Percentiles rank a stretch among this genome's conserved stretches.
Evolutionary conservation across 2,113 vertebrate species (phyloP).

Genomic region (Varanus komodoensis): DNA sequence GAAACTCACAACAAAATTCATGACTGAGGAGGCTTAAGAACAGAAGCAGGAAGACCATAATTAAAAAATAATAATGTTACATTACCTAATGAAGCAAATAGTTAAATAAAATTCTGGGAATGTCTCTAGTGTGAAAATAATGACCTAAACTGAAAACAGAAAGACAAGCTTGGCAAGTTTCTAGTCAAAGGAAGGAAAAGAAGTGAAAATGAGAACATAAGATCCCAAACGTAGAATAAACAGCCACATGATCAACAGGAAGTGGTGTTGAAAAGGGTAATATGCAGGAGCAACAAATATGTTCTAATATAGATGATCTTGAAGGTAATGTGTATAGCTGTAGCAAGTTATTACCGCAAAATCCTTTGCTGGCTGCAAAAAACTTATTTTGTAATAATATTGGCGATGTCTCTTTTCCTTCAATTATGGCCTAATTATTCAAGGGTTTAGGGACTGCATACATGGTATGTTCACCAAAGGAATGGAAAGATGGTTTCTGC

Average conservation of each 20-base stretch:
- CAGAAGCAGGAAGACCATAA: not conserved
- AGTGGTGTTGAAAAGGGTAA: not conserved
- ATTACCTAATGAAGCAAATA: not conserved
- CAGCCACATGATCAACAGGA: not conserved
- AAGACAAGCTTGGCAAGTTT: not conserved
- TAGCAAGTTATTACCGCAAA: not conserved
- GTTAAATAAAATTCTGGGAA: not conserved
- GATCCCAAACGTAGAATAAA: not conserved
- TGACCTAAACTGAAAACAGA: not conserved
- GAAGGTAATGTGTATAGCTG: not conserved
- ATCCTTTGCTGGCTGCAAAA: not conserved
- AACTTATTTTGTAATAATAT: not conserved
- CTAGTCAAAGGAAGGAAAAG: not conserved
- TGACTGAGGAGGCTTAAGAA: not conserved
- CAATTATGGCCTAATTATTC: not conserved
- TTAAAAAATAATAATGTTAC: not conserved
- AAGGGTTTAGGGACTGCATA: not conserved
- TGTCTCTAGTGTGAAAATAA: not conserved
- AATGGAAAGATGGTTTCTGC: not conserved
- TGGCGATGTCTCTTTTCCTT: not conserved
- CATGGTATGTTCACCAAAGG: not conserved
- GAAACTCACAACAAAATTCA: not conserved
- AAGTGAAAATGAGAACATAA: not conserved
- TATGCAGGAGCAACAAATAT: not conserved
- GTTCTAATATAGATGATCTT: not conserved